Evolutionary conservation across 2,113 vertebrate species (phyloP).

Genomic region (Thalassoma bifasciatum): DNA sequence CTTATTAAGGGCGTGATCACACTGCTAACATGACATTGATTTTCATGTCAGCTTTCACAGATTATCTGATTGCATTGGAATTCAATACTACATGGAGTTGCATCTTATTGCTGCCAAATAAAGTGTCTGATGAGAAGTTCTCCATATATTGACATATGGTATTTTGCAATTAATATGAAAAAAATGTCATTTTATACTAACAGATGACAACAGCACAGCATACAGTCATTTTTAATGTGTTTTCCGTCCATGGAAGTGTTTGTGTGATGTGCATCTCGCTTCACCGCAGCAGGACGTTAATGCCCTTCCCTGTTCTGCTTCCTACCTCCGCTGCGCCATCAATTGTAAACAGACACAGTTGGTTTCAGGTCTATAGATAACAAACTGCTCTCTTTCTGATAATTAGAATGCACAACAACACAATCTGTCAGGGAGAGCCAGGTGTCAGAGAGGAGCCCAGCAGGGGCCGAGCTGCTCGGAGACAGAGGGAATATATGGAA

Average conservation of each 20-base stretch:
- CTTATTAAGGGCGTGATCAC: not conserved
- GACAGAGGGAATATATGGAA: slow-evolving; percentile 7
- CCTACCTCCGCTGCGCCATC: slow-evolving; percentile 21
- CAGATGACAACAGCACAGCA: not conserved
- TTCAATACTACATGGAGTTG: not conserved
- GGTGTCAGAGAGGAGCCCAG: slow-evolving; percentile 24
- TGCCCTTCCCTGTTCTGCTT: slow-evolving; percentile 1
- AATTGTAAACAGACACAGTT: slow-evolving; percentile 27
- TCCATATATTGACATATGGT: not conserved
- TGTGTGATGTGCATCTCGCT: slow-evolving; percentile 10
- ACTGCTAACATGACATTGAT: slow-evolving; percentile 14
- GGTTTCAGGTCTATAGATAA: slow-evolving; percentile 17
- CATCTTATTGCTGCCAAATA: not conserved
- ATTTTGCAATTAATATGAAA: not conserved
- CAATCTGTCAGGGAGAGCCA: slow-evolving; percentile 27
- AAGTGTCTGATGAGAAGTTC: not conserved
- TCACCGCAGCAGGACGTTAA: slow-evolving; percentile 2
- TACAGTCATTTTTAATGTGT: not conserved
- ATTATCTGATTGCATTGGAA: slow-evolving; percentile 4
- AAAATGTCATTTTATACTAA: not conserved
- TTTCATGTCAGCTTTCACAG: slow-evolving; percentile 4
- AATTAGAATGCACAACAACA: slow-evolving; percentile 22
- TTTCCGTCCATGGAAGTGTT: not conserved
- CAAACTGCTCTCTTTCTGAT: slow-evolving; percentile 20
- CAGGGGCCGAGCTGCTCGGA: slow-evolving; percentile 17